Conservation (phyloP, 2,888 invertebrate species). For the Neoaliturus tenellus region DNA sequence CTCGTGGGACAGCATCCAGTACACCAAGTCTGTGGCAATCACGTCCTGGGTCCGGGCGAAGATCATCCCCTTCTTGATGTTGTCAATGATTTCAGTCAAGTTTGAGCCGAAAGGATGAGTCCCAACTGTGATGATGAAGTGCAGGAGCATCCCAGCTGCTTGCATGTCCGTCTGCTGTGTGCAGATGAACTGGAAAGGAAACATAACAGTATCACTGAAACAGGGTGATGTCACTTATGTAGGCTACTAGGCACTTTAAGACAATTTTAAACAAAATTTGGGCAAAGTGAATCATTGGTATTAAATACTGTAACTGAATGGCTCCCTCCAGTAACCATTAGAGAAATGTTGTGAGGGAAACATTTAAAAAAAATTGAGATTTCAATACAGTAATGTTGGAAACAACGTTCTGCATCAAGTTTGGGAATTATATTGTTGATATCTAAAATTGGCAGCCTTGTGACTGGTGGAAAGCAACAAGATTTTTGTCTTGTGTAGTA, state of each 20-base stretch:
- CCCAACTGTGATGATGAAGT: slow-evolving; percentile 72
- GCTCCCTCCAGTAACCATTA: too few relatives aligned
- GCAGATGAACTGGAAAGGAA: slow-evolving; percentile 20
- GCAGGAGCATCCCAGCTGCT: slow-evolving; percentile 70
- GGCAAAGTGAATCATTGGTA: too few relatives aligned
- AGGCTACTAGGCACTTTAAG: background rate
- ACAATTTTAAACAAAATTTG: too few relatives aligned
- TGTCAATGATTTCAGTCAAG: slow-evolving; percentile 70
- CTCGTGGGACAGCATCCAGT: slow-evolving; percentile 71
- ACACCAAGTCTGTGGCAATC: slow-evolving; percentile 70
- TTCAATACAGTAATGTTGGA: too few relatives aligned
- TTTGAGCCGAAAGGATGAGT: slow-evolving; percentile 72
- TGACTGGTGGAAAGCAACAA: too few relatives aligned
- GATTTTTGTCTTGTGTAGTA: too few relatives aligned
- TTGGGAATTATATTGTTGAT: too few relatives aligned
- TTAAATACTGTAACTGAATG: background rate
- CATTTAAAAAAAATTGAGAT: too few relatives aligned
- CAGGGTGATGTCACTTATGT: background rate
- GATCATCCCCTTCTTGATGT: slow-evolving; percentile 69
- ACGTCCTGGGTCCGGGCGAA: slow-evolving; percentile 67
- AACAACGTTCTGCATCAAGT: too few relatives aligned
- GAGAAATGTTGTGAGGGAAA: too few relatives aligned
- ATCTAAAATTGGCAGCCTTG: too few relatives aligned
- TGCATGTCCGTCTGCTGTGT: slow-evolving; percentile 71
- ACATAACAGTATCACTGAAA: background rate